Conservation (phyloP, 2,113 vertebrate genomes). For the Bombycilla garrulus region DNA sequence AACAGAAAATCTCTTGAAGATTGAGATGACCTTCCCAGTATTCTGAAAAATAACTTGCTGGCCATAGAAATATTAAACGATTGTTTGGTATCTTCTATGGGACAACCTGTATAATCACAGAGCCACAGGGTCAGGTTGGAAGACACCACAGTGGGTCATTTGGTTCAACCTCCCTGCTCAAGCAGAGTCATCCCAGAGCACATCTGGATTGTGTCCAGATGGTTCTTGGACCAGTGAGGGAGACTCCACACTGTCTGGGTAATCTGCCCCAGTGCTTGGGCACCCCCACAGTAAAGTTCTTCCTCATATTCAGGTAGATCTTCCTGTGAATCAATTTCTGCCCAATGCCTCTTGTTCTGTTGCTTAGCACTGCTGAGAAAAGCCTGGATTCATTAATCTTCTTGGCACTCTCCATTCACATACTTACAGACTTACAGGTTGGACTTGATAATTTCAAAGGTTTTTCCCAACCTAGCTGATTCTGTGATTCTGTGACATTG, state of each 20-base stretch:
- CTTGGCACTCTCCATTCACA: neutral
- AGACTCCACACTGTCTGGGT: neutral
- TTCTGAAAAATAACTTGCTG: neutral
- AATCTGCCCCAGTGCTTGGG: neutral
- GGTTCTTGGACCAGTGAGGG: neutral
- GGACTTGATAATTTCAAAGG: neutral
- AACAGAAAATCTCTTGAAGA: neutral
- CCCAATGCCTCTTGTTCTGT: neutral
- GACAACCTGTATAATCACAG: neutral
- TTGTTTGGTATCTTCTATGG: neutral
- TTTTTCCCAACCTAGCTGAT: neutral
- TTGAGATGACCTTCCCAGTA: neutral
- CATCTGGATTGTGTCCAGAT: too few relatives aligned
- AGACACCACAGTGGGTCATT: neutral
- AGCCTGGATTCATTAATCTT: neutral
- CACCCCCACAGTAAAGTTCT: neutral
- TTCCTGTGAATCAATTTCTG: neutral
- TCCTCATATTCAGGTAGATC: neutral
- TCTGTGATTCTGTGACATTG: neutral
- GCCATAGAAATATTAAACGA: neutral
- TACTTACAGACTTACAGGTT: neutral
- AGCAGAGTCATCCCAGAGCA: neutral
- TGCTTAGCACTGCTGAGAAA: neutral
- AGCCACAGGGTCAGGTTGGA: neutral
- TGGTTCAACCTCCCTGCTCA: neutral